phyloP scores from a whole-genome alignment of 64 coral and sea anemone species.

The Actinia tenebrosa region DNA sequence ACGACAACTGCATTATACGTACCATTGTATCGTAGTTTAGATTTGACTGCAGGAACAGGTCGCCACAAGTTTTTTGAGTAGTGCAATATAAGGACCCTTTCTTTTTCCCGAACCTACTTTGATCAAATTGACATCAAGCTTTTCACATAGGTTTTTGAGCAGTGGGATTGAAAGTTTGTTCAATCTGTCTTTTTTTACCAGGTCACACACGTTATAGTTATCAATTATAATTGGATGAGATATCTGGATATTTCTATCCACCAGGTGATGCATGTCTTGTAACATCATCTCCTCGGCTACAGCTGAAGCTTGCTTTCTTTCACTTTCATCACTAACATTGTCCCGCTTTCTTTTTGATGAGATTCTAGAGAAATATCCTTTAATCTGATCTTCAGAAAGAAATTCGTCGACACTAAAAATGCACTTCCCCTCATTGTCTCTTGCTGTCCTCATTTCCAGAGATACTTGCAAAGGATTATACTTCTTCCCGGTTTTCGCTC shows the following conservation, averaged over 20 bases:
- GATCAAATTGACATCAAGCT: background rate
- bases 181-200: background rate
- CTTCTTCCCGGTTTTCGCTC: slow-evolving; percentile 63
- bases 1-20: background rate
- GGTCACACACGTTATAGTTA: background rate
- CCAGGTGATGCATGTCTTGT: background rate
- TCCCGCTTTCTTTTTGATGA: background rate
- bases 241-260: background rate
- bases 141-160: background rate
- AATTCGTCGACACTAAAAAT: slow-evolving; percentile 59
- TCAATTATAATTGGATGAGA: background rate
- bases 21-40: background rate
- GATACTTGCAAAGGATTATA: slow-evolving; percentile 57
- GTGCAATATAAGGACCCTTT: background rate
- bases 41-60: background rate
- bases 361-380: background rate
- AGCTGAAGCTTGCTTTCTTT: background rate
- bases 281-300: background rate
- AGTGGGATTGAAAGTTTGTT: background rate
- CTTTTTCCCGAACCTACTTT: background rate
- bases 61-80: background rate
- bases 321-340: background rate
- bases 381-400: slow-evolving; percentile 20
- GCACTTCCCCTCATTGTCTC: slow-evolving; percentile 51
- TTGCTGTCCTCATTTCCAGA: slow-evolving; percentile 64